A percentile compares a stretch with the other conserved stretches of the same genome.
Evolutionary conservation across 2,113 vertebrate genomes (phyloP).

Genomic region (Apteryx owenii): DNA sequence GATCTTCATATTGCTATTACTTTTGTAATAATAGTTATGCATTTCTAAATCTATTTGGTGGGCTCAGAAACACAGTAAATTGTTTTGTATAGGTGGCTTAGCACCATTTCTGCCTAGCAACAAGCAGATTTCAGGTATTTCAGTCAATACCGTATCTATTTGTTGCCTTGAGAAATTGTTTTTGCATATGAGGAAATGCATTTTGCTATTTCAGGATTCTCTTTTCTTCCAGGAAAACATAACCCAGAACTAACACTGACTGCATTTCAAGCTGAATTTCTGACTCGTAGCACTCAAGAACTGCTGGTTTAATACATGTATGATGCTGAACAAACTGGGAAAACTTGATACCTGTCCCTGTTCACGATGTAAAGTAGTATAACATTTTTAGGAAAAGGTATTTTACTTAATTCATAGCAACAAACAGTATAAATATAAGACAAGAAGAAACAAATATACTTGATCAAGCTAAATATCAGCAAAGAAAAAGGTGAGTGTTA

Average conservation of each 20-base stretch:
- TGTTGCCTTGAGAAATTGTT: not conserved
- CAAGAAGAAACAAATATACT: not conserved
- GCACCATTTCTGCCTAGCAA: not conserved
- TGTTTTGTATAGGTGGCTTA: not conserved
- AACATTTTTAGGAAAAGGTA: not conserved
- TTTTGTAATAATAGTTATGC: not conserved
- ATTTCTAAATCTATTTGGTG: conserved; percentile 21
- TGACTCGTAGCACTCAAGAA: not conserved
- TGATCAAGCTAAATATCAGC: not conserved
- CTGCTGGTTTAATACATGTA: not conserved
- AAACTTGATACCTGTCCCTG: not conserved
- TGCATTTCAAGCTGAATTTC: not conserved
- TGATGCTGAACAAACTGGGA: not conserved
- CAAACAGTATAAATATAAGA: not conserved
- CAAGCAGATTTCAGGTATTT: not conserved
- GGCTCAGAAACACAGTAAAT: not conserved
- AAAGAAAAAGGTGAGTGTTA: not conserved
- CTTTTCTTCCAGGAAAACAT: not conserved
- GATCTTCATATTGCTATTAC: not conserved
- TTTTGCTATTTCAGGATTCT: not conserved
- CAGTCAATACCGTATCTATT: not conserved
- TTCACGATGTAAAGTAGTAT: not conserved
- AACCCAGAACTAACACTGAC: not conserved
- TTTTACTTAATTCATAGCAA: not conserved
- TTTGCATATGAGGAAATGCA: not conserved